phyloP scores from a whole-genome alignment of 35 echinoderm and acorn worm genomes.

The Lytechinus pictus region DNA sequence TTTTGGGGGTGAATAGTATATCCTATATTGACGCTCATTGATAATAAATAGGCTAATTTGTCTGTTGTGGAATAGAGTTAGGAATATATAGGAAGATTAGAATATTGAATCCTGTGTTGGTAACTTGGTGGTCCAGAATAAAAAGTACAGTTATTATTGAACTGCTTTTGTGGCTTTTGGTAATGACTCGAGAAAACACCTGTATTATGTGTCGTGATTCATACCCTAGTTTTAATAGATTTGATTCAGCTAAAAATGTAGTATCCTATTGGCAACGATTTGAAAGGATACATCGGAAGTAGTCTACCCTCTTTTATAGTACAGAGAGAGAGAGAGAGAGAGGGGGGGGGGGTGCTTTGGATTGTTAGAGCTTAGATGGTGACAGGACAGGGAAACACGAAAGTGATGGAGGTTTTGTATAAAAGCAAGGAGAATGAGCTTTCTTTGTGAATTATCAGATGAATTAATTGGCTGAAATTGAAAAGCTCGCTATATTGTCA shows the following conservation, averaged over 20 bases:
- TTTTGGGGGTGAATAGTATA: not conserved
- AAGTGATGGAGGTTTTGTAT: too few species aligned
- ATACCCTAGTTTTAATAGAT: not conserved
- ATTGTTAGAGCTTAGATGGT: too few species aligned
- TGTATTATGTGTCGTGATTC: not conserved
- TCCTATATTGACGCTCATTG: not conserved
- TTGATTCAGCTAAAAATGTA: not conserved
- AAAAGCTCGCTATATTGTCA: too few species aligned
- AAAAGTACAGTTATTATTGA: not conserved
- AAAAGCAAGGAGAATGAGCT: too few species aligned
- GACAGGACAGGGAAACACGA: too few species aligned
- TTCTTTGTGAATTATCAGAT: too few species aligned
- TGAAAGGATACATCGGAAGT: not conserved
- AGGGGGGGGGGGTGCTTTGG: too few species aligned
- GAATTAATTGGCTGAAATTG: too few species aligned
- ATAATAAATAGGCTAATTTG: not conserved
- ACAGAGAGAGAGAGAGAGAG: not conserved
- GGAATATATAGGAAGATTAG: not conserved
- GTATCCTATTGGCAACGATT: not conserved
- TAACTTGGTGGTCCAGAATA: not conserved
- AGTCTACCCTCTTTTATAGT: not conserved
- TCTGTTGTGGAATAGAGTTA: not conserved
- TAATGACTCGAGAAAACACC: not conserved
- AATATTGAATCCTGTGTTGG: not conserved
- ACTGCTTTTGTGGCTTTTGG: not conserved